Conservation (phyloP, 2,113 vertebrate genomes). For the Archocentrus centrarchus region DNA sequence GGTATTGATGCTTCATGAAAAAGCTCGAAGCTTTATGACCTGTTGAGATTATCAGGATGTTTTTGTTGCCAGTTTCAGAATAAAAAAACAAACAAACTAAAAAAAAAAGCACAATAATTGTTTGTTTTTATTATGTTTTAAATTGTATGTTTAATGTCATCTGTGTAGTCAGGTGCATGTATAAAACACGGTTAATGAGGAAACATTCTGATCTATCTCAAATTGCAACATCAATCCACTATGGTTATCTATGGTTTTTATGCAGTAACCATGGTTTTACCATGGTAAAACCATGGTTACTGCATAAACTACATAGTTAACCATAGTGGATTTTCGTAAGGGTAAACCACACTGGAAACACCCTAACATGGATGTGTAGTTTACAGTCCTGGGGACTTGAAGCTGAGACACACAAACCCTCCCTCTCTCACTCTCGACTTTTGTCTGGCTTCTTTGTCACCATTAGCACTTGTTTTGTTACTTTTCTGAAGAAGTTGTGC, state of each 20-base stretch:
- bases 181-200: background rate
- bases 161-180: background rate
- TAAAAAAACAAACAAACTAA: background rate
- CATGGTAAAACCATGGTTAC: too few species aligned
- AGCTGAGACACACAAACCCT: constrained; percentile 65
- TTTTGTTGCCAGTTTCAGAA: constrained; percentile 32
- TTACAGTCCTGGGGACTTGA: background rate
- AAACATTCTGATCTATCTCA: background rate
- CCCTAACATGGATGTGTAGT: background rate
- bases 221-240: background rate
- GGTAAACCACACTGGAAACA: constrained; percentile 45
- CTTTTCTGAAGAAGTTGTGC: background rate
- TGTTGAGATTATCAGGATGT: background rate
- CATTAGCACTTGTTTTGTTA: background rate
- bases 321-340: too few species aligned
- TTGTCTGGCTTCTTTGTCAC: background rate
- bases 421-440: background rate
- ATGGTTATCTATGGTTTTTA: too few species aligned
- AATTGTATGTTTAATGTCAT: background rate
- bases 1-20: background rate
- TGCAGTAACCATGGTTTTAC: too few species aligned
- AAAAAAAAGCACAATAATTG: background rate
- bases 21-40: background rate
- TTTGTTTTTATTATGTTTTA: background rate
- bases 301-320: too few species aligned